phyloP scores from a whole-genome alignment of 2,888 invertebrate species.

The Bhutanitis thaidina region DNA sequence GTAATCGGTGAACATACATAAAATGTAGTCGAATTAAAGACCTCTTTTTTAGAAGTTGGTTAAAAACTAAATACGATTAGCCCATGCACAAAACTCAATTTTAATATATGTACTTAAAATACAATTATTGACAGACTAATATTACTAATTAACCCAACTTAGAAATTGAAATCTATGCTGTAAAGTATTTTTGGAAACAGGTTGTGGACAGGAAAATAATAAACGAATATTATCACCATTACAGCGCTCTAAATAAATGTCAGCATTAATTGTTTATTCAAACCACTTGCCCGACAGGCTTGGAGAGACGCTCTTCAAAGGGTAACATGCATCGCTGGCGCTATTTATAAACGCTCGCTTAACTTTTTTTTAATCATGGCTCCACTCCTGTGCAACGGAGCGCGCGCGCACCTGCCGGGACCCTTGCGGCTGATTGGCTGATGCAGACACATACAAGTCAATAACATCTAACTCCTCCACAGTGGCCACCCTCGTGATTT shows the following conservation, averaged over 20 bases:
- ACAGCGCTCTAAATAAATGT: slow-evolving; percentile 2
- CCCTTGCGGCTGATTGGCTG: slow-evolving; percentile 55
- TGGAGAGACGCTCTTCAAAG: slow-evolving; percentile 45
- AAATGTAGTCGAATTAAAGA: no score
- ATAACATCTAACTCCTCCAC: slow-evolving; percentile 54
- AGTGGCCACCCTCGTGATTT: slow-evolving; percentile 55
- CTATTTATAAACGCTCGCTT: slow-evolving; percentile 70
- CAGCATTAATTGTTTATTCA: slow-evolving; percentile 18
- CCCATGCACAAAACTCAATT: no score
- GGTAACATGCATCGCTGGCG: slow-evolving; percentile 61
- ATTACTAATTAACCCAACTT: no score
- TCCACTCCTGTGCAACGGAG: slow-evolving; percentile 46
- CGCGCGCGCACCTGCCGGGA: slow-evolving; percentile 54
- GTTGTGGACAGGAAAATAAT: no score
- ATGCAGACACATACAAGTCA: slow-evolving; percentile 44
- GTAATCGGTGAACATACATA: no score
- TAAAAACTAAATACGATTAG: no score
- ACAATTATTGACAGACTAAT: no score
- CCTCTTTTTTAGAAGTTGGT: no score
- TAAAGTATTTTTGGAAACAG: no score
- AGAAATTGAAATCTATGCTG: no score
- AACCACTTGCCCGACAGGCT: slow-evolving; percentile 31
- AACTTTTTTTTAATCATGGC: slow-evolving; percentile 38
- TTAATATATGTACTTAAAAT: no score
- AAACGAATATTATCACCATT: neutral